Evolutionary conservation across 2,113 vertebrate genomes (phyloP).

Genomic region (Columba livia): DNA sequence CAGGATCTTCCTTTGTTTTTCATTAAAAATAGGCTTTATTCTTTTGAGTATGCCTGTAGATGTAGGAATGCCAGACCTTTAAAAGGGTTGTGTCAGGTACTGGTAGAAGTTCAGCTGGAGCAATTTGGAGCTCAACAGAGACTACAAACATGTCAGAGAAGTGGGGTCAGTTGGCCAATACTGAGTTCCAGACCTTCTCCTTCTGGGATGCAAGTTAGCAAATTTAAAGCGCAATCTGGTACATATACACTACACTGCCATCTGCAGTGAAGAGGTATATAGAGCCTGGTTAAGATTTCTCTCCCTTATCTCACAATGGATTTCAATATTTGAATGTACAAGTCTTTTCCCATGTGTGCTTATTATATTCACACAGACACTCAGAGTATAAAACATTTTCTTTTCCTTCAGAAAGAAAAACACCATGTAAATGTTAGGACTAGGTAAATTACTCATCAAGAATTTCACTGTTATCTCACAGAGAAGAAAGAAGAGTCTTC

Average conservation of each 20-base stretch:
- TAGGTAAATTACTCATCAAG: neutral
- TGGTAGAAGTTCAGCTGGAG: neutral
- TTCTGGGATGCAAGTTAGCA: neutral
- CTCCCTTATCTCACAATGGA: neutral
- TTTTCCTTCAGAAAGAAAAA: neutral
- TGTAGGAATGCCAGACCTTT: neutral
- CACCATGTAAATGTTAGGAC: neutral
- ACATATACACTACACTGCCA: neutral
- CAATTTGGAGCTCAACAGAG: neutral
- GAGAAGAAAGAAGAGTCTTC: neutral
- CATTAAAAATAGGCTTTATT: neutral
- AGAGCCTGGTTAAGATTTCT: neutral
- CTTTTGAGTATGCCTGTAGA: neutral
- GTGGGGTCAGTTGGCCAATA: neutral
- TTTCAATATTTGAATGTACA: neutral
- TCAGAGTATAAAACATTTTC: neutral
- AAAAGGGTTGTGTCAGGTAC: neutral
- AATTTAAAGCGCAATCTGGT: neutral
- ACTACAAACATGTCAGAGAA: neutral
- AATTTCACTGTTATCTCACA: neutral
- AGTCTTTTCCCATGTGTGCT: neutral
- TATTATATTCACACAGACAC: neutral
- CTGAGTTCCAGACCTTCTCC: neutral
- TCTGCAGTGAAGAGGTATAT: neutral
- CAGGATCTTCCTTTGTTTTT: neutral